Evolutionary conservation across 2,113 vertebrate species (phyloP), one percentile per base, ranked within the genome.

Genomic region (Melanotaenia duboulayi): DNA sequence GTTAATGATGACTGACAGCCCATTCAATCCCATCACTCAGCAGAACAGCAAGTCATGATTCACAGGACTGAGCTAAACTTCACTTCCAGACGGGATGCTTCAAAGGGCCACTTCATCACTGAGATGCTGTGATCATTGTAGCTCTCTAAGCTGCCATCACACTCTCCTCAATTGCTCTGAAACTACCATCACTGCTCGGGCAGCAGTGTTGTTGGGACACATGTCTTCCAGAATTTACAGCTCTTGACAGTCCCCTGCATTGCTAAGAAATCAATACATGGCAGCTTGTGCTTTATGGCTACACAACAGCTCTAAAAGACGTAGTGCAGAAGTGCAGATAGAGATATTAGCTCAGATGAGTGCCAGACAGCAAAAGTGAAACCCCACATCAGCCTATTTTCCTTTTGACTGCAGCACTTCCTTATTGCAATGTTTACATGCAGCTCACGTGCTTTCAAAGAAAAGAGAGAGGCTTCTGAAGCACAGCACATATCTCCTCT

Each of bases 361-460:
- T 51, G 81, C 70, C 81, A 80, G 69, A 81, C 78, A 61, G 75
- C 74, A 76, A 74, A 85, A 83, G 71, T 7, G 60, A 86, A 89
- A 87, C 59, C 67, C 67, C 63, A 84, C 81, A 63, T 89, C 79
- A 89, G 85, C 74, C 85, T 80, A 74, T 89, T 88, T 92, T 86
- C 71, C 48, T 66, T 69, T 67, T 76, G 61, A 85, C 82, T 78
- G 82, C 86, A 77, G 85, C 76, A 89, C 89, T 93, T 94, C 91
- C 92, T 93, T 83, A 75, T 65, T 86, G 69, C 73, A 35, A 55
- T 91, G 92, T 93, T 93, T 93, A 93, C 91, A 93, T 91, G 90
- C 83, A 10, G 64, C 78, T 81, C 92, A 93, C 90, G 81, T 93
- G 92, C 78, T 89, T 89, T 86, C 80, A 89, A 57, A 85, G 78